Base-by-base conservation (phyloP, 2,888 invertebrate genomes). In the Nymphalis c-album region DNA sequence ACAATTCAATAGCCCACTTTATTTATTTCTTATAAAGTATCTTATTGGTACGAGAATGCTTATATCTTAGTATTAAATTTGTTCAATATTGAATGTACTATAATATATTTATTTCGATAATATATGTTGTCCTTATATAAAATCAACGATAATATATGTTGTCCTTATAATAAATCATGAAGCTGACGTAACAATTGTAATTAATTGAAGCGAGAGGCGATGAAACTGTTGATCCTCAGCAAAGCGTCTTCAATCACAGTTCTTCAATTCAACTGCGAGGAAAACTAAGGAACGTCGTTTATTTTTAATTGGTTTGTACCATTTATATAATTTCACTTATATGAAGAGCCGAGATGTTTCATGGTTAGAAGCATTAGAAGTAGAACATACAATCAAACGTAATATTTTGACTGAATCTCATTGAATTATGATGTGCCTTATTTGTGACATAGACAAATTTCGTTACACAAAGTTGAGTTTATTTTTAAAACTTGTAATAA, bases 141-240 rank as follows among this genome's bases (percentile, higher is more conserved):
- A 40, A 1, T 13, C 10, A 40, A 10, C 8, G 4, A 13, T 40
- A 40, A 13, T 40, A 4, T 31, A 31, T 6, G 6, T 6, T 31
- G 26, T n/a, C n/a, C n/a, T n/a, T n/a, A n/a, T n/a, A n/a, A 17
- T 55, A 16, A 55, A 55, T 55, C 31, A 5, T n/a, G 7, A 31
- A 10, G 53, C 53, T 17, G 53, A 7, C 5, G 20, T 51, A 16
- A 55, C 16, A 17, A 55, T 17, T 31, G 26, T 31, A 26, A 55
- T 55, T 31, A 55, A 31, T 55, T 55, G 26, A 31, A 55, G 26
- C 31, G 17, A 55, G 26, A 10, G 5, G 17, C 8, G 6, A 50
- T 10, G 18, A 55, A 55, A 55, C 53, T 55, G 31, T 55, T 55
- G n/a, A 26, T 55, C 13, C 53, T 31, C 26, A 55, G 53, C 53